Evolutionary conservation across 2,797 vertebrate genomes (phyloP).

Genomic region (Manis pentadactyla): DNA sequence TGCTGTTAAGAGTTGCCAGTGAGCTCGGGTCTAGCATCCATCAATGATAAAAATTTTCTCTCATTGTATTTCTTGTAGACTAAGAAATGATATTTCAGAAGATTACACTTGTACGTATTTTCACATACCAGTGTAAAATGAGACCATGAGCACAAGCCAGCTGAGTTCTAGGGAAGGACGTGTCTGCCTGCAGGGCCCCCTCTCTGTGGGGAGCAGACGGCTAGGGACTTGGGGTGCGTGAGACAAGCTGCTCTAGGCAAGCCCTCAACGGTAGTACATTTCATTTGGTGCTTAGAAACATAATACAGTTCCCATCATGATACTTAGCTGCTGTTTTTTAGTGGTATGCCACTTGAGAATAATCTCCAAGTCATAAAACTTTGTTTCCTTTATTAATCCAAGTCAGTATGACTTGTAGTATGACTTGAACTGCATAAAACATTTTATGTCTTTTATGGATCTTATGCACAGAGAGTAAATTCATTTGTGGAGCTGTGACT

Average conservation of each 20-base stretch:
- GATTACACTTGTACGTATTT: constrained; percentile 56
- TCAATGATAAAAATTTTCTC: background rate
- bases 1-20: background rate
- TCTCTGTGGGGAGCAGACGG: background rate
- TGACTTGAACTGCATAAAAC: constrained; percentile 73
- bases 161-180: background rate
- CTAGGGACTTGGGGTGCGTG: constrained; percentile 45
- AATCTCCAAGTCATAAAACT: constrained; percentile 67
- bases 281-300: constrained; percentile 60
- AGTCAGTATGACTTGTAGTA: constrained; percentile 56
- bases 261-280: constrained; percentile 65
- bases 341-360: constrained; percentile 63
- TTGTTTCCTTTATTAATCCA: constrained; percentile 69
- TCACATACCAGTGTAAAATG: constrained; percentile 45
- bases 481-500: constrained; percentile 23
- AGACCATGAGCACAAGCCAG: background rate
- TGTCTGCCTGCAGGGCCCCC: background rate
- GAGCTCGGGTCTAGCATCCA: background rate
- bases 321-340: background rate
- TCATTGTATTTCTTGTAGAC: constrained; percentile 14
- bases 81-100: constrained; percentile 50
- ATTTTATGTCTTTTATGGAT: constrained; percentile 59
- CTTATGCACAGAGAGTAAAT: constrained; percentile 18
- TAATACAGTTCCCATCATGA: constrained; percentile 50
- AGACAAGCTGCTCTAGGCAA: constrained; percentile 38